These are phyloP conservation scores for Cranoglanis bouderius DNA, from an alignment of 2,113 vertebrate species.

Conservation along the genomic window DNA sequence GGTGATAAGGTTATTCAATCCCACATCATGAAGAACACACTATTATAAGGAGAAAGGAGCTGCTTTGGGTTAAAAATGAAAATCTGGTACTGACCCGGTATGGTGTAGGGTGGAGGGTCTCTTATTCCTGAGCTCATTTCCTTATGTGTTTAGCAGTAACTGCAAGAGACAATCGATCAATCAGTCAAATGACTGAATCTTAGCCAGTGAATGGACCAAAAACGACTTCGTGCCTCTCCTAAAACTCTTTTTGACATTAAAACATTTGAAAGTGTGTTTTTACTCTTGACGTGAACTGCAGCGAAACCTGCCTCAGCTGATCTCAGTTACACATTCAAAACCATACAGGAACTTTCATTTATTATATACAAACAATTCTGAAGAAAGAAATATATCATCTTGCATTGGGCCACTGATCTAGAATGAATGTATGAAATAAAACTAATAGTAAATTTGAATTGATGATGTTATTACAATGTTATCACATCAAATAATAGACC, in stretches of 20 bases:
- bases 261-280: not conserved
- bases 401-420: not conserved
- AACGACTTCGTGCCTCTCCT: not conserved
- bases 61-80: not conserved
- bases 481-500: not conserved
- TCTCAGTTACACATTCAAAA: not conserved
- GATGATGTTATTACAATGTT: not conserved
- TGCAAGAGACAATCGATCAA: not conserved
- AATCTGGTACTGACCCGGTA: constrained; percentile 57
- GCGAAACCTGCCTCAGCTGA: not conserved
- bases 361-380: not conserved
- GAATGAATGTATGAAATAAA: not conserved
- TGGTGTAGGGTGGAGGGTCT: constrained; percentile 60
- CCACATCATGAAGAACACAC: not conserved
- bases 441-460: not conserved
- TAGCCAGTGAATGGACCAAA: not conserved
- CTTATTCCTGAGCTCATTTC: constrained; percentile 59
- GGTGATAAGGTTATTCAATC: not conserved
- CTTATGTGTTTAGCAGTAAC: constrained; percentile 36
- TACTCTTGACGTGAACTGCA: not conserved
- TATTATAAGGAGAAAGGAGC: not conserved
- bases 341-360: not conserved
- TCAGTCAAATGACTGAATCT: not conserved
- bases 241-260: not conserved
- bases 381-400: not conserved